Base-by-base conservation (phyloP, 2,797 vertebrate genomes). In the Parambassis ranga region DNA sequence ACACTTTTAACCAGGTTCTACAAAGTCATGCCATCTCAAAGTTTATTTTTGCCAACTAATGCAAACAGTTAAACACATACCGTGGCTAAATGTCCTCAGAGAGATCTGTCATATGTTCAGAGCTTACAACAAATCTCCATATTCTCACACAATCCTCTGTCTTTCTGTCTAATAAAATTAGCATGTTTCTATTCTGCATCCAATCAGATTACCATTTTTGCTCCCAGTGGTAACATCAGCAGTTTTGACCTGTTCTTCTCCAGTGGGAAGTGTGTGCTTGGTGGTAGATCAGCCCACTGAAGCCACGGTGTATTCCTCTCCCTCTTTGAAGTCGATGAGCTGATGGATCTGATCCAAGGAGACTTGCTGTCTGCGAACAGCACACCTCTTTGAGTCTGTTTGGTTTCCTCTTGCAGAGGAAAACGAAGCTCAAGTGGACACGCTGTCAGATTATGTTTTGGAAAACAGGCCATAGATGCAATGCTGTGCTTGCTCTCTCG, bases 401-500 rank as follows among this genome's bases (percentile, higher is more conserved):
- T 79, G 67, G 66, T 75, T 81, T 75, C 63, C 77, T 80, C 60
- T 64, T 65, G 65, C 65, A 60, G 50, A 71, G 57, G 49, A 73
- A 81, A 79, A 63, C 14, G 32, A 36, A 65, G 75, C 81, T 85
- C 65, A 77, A 80, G 75, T 71, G 75, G 83, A 89, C 81, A 77
- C 5, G 19, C 86, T 90, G 87, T 90, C 87, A 86, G 79, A 81
- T 84, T 76, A 77, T 73, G 71, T 86, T 83, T 82, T 73, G 66
- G 57, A 80, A 82, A 85, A 81, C 86, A 81, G 55, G 75, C 77
- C 30, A 22, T 48, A 42, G 73, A 74, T 39, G 64, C 77, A 63
- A 50, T 68, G 72, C 46, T 3, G 10, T 71, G 57, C 58, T 55
- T 13, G 42, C 75, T 57, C 5, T 26, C 59, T 63, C 64, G 19